Base-by-base conservation (phyloP, 2,888 invertebrate genomes). In the Escarpia spicata region DNA sequence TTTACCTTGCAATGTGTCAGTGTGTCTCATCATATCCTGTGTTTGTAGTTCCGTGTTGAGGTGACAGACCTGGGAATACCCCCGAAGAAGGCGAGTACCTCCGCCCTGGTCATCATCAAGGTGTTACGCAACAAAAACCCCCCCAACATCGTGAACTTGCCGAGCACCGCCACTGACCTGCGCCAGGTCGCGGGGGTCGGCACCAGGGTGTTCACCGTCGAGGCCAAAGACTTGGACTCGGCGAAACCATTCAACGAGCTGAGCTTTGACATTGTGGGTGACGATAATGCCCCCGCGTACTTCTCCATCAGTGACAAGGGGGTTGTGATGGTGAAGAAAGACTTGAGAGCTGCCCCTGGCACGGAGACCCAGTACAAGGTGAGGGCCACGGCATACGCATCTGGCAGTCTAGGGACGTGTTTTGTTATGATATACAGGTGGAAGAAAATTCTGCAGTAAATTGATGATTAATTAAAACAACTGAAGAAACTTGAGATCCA, bases 51-150 rank as follows among this genome's bases (percentile, higher is more conserved):
- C 90, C 92, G 94, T n/a, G 90, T 94, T 12, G 93, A 93, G 31
- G 94, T 92, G n/a, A 92, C 90, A 19, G 96, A 96, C 93, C 92
- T 94, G 75, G 95, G 95, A 10, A 93, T 93, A 6, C 95, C 95
- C 43, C 93, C 93, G 9, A 90, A 92, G 0, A 93, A 92, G 43
- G 94, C 94, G 58, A 89, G 45, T 0, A 93, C 92, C 15, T 92
- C 94, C 1, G 96, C 95, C 10, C 94, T 95, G 43, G 95, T 96
- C 10, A 93, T 93, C 1, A 93, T 96, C 90, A 95, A 93, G 91
- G 95, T 95, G 43, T 93, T 94, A 43, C 94, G 96, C 44, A 96
- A 96, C 93, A 94, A 94, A 44, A 93, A 94, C 44, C 90, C 94
- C 12, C 96, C 96, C n/a, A 58, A 31, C 4, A 95, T 95, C 93